Evolutionary conservation across 2,113 vertebrate genomes (phyloP).

Genomic region (Eleginops maclovinus): DNA sequence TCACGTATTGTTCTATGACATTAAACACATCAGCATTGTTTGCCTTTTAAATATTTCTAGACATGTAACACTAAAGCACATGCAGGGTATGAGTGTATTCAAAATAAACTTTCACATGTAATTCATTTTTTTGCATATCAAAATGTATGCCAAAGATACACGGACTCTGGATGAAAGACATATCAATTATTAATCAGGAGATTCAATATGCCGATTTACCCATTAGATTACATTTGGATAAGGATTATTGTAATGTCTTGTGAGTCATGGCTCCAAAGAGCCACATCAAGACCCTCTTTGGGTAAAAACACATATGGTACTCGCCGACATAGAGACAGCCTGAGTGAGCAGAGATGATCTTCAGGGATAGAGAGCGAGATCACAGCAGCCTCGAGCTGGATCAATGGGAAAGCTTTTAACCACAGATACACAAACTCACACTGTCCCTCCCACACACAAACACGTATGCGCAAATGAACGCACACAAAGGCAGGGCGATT

Average conservation of each 20-base stretch:
- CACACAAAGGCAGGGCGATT: conserved; percentile 74
- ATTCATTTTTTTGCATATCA: neutral
- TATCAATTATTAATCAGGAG: neutral
- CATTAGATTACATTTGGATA: neutral
- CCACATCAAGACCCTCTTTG: neutral
- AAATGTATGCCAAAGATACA: neutral
- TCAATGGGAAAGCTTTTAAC: conserved; percentile 86
- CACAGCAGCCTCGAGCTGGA: conserved; percentile 73
- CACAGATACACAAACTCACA: conserved; percentile 58
- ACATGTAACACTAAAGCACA: neutral
- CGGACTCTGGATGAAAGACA: neutral
- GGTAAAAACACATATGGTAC: conserved; percentile 11
- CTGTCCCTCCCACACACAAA: conserved; percentile 11
- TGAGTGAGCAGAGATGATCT: conserved; percentile 64
- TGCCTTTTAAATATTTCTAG: neutral
- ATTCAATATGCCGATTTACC: neutral
- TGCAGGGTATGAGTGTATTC: neutral
- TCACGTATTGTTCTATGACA: too few relatives aligned
- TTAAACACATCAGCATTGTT: too few relatives aligned
- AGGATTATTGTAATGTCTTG: neutral
- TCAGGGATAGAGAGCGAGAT: conserved; percentile 56
- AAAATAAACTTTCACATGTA: neutral
- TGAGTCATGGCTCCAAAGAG: neutral
- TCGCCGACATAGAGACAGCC: conserved; percentile 34
- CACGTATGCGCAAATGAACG: conserved; percentile 35